These are phyloP conservation scores for Sphaeramia orbicularis DNA, from an alignment of 2,797 vertebrate genomes.

Conservation along the genomic window DNA sequence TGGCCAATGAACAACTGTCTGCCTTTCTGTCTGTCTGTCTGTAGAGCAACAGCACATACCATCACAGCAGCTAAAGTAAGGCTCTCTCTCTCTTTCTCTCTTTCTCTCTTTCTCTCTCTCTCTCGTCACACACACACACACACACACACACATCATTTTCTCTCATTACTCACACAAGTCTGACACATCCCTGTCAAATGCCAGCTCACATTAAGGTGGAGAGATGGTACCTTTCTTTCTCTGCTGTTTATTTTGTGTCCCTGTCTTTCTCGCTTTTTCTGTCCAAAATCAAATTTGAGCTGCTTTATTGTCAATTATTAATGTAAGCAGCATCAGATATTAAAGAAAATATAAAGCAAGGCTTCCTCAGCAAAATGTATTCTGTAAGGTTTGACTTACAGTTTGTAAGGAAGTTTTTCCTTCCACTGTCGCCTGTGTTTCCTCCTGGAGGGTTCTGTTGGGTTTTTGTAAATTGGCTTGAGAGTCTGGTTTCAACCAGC, in stretches of 20 bases:
- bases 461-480: too few species aligned
- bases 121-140: conserved; percentile 38
- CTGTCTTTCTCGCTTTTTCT: conserved; percentile 15
- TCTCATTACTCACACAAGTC: conserved; percentile 75
- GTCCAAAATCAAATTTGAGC: conserved; percentile 27
- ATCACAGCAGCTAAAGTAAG: conserved; percentile 51
- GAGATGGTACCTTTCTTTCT: conserved; percentile 54
- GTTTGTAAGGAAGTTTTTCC: too few species aligned
- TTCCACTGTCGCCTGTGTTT: too few species aligned
- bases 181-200: conserved; percentile 78
- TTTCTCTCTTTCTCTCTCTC: too few species aligned
- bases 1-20: conserved; percentile 74
- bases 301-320: conserved; percentile 4
- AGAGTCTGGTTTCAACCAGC: too few species aligned
- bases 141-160: conserved; percentile 48
- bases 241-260: conserved; percentile 37
- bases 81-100: conserved; percentile 30
- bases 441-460: too few species aligned
- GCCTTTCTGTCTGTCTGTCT: conserved; percentile 59
- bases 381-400: too few species aligned
- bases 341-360: too few species aligned
- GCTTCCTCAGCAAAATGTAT: too few species aligned
- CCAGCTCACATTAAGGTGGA: conserved; percentile 72
- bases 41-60: conserved; percentile 64
- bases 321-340: conserved; percentile 33